Percentiles rank a stretch among this genome's conserved stretches.
Conservation (phyloP, 2,113 vertebrate genomes). For the Chlorodrepanis virens region DNA sequence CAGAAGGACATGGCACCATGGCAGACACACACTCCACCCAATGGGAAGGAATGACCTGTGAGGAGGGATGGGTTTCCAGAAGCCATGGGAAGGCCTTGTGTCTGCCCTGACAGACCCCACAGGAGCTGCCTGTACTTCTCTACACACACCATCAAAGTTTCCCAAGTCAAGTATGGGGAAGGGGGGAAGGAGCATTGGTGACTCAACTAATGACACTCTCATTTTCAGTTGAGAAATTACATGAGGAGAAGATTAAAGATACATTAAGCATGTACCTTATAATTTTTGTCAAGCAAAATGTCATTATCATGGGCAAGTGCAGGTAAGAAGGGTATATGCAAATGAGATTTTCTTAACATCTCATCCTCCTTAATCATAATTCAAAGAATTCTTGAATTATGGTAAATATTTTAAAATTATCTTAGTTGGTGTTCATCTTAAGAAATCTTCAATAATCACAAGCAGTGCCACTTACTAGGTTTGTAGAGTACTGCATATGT, state of each 20-base stretch:
- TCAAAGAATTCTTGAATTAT: slow-evolving; percentile 31
- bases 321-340: background rate
- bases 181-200: background rate
- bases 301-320: slow-evolving; percentile 23
- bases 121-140: background rate
- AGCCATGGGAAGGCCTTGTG: accelerated
- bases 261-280: slow-evolving; percentile 20
- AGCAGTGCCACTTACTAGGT: background rate
- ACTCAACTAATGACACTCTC: slow-evolving; percentile 19
- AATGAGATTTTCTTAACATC: background rate
- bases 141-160: background rate
- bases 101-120: background rate
- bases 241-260: background rate
- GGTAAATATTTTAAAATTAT: slow-evolving; percentile 41
- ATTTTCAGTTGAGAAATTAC: slow-evolving; percentile 26
- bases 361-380: slow-evolving; percentile 11
- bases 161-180: background rate
- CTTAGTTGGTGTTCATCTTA: slow-evolving; percentile 21
- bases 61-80: background rate
- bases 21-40: background rate
- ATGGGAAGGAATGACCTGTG: background rate
- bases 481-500: background rate
- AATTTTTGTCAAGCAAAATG: slow-evolving; percentile 28
- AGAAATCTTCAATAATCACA: slow-evolving; percentile 40
- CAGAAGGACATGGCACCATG: accelerated